A percentile compares a stretch with the other conserved stretches of the same genome.
phyloP scores from a whole-genome alignment of 2,888 invertebrate species.

The Seladonia tumulorum region DNA sequence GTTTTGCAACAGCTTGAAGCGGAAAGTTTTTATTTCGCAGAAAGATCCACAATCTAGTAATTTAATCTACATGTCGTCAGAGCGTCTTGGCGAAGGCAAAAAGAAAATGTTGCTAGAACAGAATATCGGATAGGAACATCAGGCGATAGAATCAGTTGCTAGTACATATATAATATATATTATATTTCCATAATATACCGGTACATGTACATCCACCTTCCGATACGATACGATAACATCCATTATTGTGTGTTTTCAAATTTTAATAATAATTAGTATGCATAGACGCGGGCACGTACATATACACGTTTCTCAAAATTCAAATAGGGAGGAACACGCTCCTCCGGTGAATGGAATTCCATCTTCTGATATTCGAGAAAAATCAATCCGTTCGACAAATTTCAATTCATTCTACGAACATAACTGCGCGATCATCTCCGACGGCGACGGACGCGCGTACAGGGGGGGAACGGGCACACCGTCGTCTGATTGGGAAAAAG shows the following conservation, averaged over 20 bases:
- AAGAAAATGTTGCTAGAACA: neutral
- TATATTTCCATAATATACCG: constrained; percentile 76
- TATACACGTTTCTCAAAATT: constrained; percentile 50
- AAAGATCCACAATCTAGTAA: neutral
- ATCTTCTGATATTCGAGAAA: neutral
- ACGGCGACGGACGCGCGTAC: constrained; percentile 7
- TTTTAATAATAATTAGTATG: constrained; percentile 67
- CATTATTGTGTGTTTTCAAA: constrained; percentile 66
- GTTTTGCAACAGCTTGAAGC: neutral
- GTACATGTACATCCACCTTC: constrained; percentile 79
- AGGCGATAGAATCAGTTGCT: constrained; percentile 38
- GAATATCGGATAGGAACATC: neutral
- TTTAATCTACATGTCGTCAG: neutral
- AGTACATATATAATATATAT: constrained; percentile 67
- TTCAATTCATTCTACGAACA: constrained; percentile 40
- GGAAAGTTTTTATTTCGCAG: no score
- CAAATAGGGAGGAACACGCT: constrained; percentile 34
- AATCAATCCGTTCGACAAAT: constrained; percentile 29
- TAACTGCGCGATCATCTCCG: constrained; percentile 36
- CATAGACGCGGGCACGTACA: constrained; percentile 59
- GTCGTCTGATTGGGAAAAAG: constrained; percentile 88
- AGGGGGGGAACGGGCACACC: constrained; percentile 14
- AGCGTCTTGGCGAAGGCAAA: neutral
- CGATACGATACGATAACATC: constrained; percentile 74
- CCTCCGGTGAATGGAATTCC: neutral